phyloP scores from a whole-genome alignment of 2,113 vertebrate species.

The Tychaedon coryphoeus region DNA sequence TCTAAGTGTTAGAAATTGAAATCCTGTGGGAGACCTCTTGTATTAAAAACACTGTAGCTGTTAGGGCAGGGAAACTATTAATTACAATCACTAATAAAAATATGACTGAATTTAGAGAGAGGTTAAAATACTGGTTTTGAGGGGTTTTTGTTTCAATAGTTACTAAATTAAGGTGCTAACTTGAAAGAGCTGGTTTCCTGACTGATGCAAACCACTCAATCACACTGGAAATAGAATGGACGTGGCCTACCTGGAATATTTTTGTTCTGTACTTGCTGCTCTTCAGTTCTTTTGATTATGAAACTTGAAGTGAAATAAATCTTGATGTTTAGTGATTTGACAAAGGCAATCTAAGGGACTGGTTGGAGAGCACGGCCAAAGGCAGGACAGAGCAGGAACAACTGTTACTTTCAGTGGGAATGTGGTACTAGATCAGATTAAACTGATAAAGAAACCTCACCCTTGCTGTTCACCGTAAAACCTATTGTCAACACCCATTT shows the following conservation, averaged over 20 bases:
- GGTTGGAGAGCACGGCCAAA: rapidly evolving
- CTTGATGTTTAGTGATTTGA: background rate
- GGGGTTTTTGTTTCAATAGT: background rate
- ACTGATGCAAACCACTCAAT: background rate
- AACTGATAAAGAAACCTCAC: background rate
- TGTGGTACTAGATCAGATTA: background rate
- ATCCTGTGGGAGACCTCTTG: background rate
- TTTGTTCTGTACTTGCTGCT: background rate
- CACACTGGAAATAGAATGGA: background rate
- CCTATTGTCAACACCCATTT: background rate
- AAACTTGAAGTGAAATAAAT: background rate
- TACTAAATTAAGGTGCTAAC: background rate
- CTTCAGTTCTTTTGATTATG: background rate
- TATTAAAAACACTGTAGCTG: background rate
- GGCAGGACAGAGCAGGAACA: background rate
- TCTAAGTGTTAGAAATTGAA: background rate
- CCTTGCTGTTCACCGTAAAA: background rate
- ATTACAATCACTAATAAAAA: background rate
- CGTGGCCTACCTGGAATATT: background rate
- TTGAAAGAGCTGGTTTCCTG: background rate
- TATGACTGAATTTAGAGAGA: background rate
- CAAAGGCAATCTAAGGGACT: background rate
- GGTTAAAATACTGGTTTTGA: background rate
- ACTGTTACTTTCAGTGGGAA: background rate
- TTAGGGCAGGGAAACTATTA: background rate